Evolutionary conservation across 2,888 invertebrate species (phyloP).

Genomic region (Petrophora chlorosata): DNA sequence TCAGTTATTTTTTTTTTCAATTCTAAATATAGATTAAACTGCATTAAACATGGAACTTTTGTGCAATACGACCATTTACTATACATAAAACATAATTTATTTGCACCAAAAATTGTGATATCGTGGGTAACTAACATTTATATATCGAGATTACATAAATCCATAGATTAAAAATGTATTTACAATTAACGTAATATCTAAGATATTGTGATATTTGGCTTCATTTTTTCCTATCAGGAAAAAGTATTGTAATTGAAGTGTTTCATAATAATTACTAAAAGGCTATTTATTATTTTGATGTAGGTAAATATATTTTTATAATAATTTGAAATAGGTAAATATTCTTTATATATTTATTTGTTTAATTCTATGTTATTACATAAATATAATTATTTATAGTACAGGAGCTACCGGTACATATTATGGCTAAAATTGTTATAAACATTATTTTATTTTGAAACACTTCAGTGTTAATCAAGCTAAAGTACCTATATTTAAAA

Average conservation of each 20-base stretch:
- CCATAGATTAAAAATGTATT: constrained; percentile 55
- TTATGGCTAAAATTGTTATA: neutral
- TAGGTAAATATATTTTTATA: too few species aligned
- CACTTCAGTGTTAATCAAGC: constrained; percentile 35
- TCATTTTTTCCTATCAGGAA: constrained; percentile 54
- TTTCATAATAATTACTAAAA: constrained; percentile 32
- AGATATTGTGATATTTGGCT: constrained; percentile 75
- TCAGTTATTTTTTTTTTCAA: too few species aligned
- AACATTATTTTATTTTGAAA: constrained; percentile 31
- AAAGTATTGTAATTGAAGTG: constrained; percentile 48
- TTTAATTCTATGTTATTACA: neutral
- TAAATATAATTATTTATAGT: constrained; percentile 3
- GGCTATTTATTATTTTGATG: too few species aligned
- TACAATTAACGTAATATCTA: constrained; percentile 55
- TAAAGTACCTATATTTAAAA: constrained; percentile 38
- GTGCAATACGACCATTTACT: constrained; percentile 5
- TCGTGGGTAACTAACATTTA: constrained; percentile 69
- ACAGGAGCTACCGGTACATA: neutral
- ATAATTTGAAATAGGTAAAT: too few species aligned
- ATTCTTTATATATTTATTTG: neutral
- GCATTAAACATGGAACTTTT: too few species aligned
- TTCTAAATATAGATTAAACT: too few species aligned
- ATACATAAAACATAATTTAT: constrained; percentile 28
- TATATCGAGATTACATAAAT: constrained; percentile 67
- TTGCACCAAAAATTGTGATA: constrained; percentile 74